Percentiles rank a stretch among this genome's conserved stretches.
phyloP scores from a whole-genome alignment of 2,113 vertebrate species.

The Xerus inauris region DNA sequence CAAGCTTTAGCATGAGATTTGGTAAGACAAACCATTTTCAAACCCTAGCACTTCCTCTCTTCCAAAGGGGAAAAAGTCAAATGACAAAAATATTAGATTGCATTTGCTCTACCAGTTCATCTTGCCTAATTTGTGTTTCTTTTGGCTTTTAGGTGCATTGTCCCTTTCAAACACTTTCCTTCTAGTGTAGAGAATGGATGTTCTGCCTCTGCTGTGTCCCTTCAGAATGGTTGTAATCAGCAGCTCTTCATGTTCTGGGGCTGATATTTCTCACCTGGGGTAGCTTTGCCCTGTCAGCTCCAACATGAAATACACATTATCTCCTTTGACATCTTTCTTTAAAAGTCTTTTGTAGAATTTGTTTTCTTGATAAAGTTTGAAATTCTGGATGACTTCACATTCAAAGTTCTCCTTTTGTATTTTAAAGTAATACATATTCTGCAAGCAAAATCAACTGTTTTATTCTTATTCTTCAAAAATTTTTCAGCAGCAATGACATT shows the following conservation, averaged over 20 bases:
- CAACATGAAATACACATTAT: not conserved
- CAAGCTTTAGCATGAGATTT: not conserved
- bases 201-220: fast-evolving
- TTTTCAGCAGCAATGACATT: not conserved
- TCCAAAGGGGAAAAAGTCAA: not conserved
- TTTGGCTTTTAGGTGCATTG: not conserved
- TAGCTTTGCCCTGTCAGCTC: not conserved
- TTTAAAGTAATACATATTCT: not conserved
- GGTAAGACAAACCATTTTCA: not conserved
- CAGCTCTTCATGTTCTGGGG: not conserved
- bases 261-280: not conserved
- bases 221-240: not conserved
- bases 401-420: not conserved
- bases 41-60: not conserved
- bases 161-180: not conserved
- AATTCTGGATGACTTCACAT: not conserved
- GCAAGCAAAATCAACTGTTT: not conserved
- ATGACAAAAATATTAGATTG: not conserved
- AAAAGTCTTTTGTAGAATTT: not conserved
- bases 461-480: not conserved
- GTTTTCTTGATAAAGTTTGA: not conserved
- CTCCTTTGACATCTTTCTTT: fast-evolving
- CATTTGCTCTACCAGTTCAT: not conserved
- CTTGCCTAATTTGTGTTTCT: not conserved
- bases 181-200: not conserved